A percentile compares a stretch with the other conserved stretches of the same genome.
Conservation (phyloP, 2,888 invertebrate genomes). For the Himalopsyche anomala region DNA sequence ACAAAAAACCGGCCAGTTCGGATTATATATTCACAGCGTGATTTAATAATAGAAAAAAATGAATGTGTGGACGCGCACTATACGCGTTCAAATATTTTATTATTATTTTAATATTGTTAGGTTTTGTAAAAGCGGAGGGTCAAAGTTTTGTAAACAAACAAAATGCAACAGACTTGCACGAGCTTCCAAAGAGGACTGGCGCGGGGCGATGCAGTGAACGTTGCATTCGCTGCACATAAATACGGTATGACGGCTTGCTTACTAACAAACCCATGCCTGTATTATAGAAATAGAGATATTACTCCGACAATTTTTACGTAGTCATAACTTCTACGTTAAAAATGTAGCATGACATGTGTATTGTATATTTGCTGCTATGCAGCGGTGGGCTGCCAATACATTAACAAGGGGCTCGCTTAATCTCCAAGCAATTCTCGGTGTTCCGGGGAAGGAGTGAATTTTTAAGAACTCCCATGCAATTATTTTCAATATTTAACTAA, state of each 20-base stretch:
- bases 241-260: neutral
- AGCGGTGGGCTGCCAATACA: no score
- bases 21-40: conserved; percentile 52
- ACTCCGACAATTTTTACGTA: no score
- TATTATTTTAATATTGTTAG: neutral
- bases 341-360: no score
- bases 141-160: conserved; percentile 25
- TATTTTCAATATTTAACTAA: no score
- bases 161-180: conserved; percentile 14
- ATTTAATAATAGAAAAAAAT: conserved; percentile 45
- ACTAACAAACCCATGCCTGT: neutral
- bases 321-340: no score
- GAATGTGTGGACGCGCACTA: neutral
- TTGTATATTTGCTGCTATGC: no score
- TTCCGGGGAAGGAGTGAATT: no score
- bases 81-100: neutral
- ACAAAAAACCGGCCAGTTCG: conserved; percentile 44
- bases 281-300: no score
- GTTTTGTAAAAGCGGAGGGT: neutral
- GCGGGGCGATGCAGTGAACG: conserved; percentile 36
- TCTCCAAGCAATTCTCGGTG: no score
- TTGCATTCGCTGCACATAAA: conserved; percentile 36
- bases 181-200: conserved; percentile 18
- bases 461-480: no score
- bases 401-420: no score